A percentile compares a stretch with the other conserved stretches of the same genome.
Evolutionary conservation across 2,113 vertebrate genomes (phyloP).

Genomic region (Ariopsis seemanni): DNA sequence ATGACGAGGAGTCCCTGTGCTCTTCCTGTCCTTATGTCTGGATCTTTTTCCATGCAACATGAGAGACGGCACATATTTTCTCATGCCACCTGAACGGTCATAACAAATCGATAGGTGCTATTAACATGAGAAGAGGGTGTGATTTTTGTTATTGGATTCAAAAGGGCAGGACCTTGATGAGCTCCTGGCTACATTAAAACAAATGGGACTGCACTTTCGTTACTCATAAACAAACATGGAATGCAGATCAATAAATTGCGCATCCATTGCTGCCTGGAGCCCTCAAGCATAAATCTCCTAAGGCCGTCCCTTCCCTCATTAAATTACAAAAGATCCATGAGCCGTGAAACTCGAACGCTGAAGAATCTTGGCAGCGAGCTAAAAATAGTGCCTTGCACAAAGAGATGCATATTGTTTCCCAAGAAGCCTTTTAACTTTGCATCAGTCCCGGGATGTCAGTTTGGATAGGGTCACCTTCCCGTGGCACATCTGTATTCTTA

Average conservation of each 20-base stretch:
- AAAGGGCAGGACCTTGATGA: constrained; percentile 45
- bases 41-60: not conserved
- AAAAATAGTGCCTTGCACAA: constrained; percentile 72
- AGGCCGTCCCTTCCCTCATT: constrained; percentile 67
- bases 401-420: constrained; percentile 65
- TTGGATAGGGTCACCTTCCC: constrained; percentile 44
- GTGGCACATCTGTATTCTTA: constrained; percentile 45
- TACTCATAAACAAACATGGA: constrained; percentile 71
- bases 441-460: constrained; percentile 60
- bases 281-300: constrained; percentile 66
- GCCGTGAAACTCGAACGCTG: constrained; percentile 66
- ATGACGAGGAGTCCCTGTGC: constrained; percentile 33
- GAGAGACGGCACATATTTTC: not conserved
- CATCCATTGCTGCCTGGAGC: constrained; percentile 61
- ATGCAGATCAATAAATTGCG: constrained; percentile 70
- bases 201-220: constrained; percentile 58
- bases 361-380: constrained; percentile 62
- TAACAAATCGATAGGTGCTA: not conserved
- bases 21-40: not conserved
- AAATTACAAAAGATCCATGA: constrained; percentile 76
- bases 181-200: constrained; percentile 42
- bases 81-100: not conserved
- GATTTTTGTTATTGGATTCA: constrained; percentile 54
- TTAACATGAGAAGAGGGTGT: constrained; percentile 1
- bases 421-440: constrained; percentile 72